Evolutionary conservation across 2,113 vertebrate genomes (phyloP).

Genomic region (Ochotona curzoniae): DNA sequence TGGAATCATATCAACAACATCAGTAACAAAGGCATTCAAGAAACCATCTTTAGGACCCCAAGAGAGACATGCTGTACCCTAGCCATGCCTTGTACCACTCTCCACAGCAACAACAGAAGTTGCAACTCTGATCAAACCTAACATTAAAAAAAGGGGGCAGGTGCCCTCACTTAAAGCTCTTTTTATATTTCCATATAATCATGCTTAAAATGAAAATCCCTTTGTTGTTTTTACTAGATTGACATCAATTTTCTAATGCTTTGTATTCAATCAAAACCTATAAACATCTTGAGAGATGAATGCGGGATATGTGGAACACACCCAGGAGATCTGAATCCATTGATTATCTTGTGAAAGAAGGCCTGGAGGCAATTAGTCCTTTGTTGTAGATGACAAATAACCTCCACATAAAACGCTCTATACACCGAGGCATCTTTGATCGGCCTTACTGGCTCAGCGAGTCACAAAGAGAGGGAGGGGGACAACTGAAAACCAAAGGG

Average conservation of each 20-base stretch:
- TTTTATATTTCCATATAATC: not conserved
- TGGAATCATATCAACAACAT: not conserved
- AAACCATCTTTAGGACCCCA: constrained; percentile 34
- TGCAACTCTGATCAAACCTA: constrained; percentile 6
- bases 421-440: constrained; percentile 65
- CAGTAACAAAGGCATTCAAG: not conserved
- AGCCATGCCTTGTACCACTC: not conserved
- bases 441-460: constrained; percentile 50
- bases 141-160: not conserved
- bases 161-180: not conserved
- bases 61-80: not conserved
- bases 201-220: constrained; percentile 4
- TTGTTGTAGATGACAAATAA: constrained; percentile 66
- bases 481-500: constrained; percentile 60
- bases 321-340: constrained; percentile 18
- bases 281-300: constrained; percentile 46
- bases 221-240: not conserved
- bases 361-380: constrained; percentile 65
- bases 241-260: constrained; percentile 58
- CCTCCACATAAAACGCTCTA: constrained; percentile 44
- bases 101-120: not conserved
- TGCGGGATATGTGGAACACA: not conserved
- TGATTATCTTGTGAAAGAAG: constrained; percentile 63
- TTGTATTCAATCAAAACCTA: constrained; percentile 33
- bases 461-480: constrained; percentile 57